These are phyloP conservation scores for Sorex maritimensis DNA, from an alignment of 2,797 vertebrate species.

Conservation along the genomic window DNA sequence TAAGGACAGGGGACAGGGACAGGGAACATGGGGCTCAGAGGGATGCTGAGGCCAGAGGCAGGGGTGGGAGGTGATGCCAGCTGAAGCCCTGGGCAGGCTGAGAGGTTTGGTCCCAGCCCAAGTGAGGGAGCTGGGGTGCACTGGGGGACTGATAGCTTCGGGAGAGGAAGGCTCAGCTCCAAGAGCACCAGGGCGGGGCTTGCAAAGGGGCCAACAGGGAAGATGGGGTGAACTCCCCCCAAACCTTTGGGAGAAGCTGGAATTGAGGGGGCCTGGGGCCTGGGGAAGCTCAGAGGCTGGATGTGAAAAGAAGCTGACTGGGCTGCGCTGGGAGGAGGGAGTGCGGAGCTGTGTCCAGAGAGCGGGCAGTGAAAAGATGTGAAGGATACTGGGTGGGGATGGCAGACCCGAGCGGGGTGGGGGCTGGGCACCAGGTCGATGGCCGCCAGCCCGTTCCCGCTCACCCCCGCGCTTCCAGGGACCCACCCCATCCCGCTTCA, in stretches of 20 bases:
- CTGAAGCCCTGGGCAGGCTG: no score
- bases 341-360: neutral
- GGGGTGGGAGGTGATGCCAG: neutral
- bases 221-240: neutral
- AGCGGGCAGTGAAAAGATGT: neutral
- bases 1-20: no score
- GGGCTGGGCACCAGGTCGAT: neutral
- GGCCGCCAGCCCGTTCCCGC: neutral
- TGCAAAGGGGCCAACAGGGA: no score
- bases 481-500: neutral
- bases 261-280: no score
- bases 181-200: no score
- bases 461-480: neutral
- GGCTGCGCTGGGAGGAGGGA: no score
- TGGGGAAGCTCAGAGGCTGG: neutral
- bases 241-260: neutral
- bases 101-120: no score
- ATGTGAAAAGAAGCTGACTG: no score
- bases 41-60: neutral
- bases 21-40: no score
- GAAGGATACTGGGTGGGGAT: neutral
- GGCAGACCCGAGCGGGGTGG: neutral
- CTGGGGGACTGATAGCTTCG: no score
- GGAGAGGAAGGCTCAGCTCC: no score
- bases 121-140: no score